Base-by-base conservation (phyloP, 2,113 vertebrate species). In the Tapirus terrestris region DNA sequence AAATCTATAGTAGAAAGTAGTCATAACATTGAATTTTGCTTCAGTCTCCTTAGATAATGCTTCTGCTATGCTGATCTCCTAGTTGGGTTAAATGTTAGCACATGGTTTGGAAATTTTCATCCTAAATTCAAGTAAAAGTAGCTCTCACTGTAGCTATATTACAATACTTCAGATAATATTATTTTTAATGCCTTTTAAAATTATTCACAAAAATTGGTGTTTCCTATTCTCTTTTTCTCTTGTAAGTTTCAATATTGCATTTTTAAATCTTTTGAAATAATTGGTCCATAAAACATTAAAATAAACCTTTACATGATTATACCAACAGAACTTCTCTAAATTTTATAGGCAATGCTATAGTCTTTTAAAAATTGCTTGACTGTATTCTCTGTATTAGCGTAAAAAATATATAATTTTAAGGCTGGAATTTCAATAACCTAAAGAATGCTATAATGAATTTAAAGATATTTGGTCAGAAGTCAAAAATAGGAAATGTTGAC, bases 391-490 rank as follows among this genome's bases (percentile, higher is more conserved):
- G 5, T 5, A 82, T 68, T 70, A 90, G 3, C 25, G 4, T 70
- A 81, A 90, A 93, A 80, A 61, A 29, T 75, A 89, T 16, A 29
- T 6, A 75, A 45, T 75, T 61, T 72, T 23, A 73, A 92, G 13
- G 3, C 27, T 85, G 75, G 61, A 75, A 29, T 17, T 92, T 73
- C 31, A 65, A 1, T 70, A 70, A 89, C 7, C 23, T 14, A 17
- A 45, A 18, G 13, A 65, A 65, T 11, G 9, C 53, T 12, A 63
- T 3, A 13, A 45, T 76, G 2, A 4, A 68, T 23, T 86, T 96
- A 92, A 83, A 91, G 20, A 43, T 39, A n/a, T 81, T 90, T 90
- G 86, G 81, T 43, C 43, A 76, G 70, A 86, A 25, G 27, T 96
- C 12, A 94, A 82, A 84, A 82, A 48, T 60, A 45, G 27, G 25